These are phyloP conservation scores for Machimus atricapillus DNA, from an alignment of 2,888 invertebrate genomes.

Conservation along the genomic window DNA sequence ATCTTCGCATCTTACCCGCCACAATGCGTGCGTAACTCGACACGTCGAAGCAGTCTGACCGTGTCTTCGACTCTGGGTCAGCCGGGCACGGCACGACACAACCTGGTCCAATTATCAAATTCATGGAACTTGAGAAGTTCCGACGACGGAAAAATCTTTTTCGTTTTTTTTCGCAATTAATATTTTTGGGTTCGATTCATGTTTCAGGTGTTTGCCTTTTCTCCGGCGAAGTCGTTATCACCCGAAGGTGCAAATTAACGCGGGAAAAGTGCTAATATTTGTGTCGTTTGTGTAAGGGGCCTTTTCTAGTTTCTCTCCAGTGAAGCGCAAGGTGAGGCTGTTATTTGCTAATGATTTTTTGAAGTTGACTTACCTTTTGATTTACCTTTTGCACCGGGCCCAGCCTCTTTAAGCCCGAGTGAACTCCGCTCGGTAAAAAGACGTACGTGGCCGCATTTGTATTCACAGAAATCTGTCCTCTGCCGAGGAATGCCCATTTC, in stretches of 20 bases:
- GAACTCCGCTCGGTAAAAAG: background rate
- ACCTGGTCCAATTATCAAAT: background rate
- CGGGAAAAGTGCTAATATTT: constrained; percentile 31
- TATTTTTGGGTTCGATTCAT: background rate
- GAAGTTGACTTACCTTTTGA: background rate
- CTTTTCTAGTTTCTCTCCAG: background rate
- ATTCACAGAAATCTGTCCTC: background rate
- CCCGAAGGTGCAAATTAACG: background rate
- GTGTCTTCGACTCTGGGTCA: background rate
- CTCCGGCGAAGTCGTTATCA: background rate
- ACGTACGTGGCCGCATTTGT: background rate
- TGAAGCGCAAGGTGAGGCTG: background rate
- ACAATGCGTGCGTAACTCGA: background rate
- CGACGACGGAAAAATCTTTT: background rate
- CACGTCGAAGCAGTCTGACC: background rate
- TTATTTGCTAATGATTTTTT: background rate
- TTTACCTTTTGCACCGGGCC: background rate
- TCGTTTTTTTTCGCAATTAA: background rate
- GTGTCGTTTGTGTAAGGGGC: background rate
- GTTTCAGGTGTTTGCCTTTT: background rate
- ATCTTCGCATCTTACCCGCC: background rate
- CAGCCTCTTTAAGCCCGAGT: background rate
- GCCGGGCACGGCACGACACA: background rate
- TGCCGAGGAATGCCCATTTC: background rate
- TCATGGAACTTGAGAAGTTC: background rate